Conservation (phyloP, 2,888 invertebrate genomes). For the Sturmia bella region DNA sequence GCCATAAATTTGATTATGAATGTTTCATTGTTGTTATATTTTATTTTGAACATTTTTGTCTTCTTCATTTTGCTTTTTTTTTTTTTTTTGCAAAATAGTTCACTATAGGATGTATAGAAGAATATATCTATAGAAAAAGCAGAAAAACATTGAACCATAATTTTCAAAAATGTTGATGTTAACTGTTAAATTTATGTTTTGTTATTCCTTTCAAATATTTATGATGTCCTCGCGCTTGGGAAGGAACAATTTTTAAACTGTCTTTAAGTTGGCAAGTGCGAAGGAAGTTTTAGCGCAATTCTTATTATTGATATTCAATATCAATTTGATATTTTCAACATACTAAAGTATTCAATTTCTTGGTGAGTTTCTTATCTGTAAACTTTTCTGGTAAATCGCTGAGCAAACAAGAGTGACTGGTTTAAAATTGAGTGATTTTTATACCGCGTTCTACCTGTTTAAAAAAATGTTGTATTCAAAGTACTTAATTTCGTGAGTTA, state of each 20-base stretch:
- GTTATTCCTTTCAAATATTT: constrained; percentile 62
- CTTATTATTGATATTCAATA: too few relatives aligned
- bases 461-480: too few relatives aligned
- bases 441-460: too few relatives aligned
- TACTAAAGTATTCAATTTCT: too few relatives aligned
- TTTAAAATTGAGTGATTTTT: too few relatives aligned
- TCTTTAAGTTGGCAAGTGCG: background rate
- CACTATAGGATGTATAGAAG: background rate
- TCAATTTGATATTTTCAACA: too few relatives aligned
- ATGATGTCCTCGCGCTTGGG: constrained; percentile 26
- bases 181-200: constrained; percentile 79
- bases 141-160: constrained; percentile 75
- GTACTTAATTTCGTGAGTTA: too few relatives aligned
- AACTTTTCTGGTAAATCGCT: too few relatives aligned
- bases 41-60: constrained; percentile 48
- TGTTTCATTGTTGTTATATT: constrained; percentile 72
- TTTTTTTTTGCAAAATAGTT: constrained; percentile 5
- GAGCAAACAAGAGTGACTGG: too few relatives aligned
- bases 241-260: background rate
- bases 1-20: constrained; percentile 81
- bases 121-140: background rate
- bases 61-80: constrained; percentile 49
- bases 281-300: background rate
- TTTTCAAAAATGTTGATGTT: constrained; percentile 79
- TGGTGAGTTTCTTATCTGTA: too few relatives aligned